A percentile compares a stretch with the other conserved stretches of the same genome.
Evolutionary conservation across 2,797 vertebrate genomes (phyloP).

Genomic region (Spinus olivaceus): DNA sequence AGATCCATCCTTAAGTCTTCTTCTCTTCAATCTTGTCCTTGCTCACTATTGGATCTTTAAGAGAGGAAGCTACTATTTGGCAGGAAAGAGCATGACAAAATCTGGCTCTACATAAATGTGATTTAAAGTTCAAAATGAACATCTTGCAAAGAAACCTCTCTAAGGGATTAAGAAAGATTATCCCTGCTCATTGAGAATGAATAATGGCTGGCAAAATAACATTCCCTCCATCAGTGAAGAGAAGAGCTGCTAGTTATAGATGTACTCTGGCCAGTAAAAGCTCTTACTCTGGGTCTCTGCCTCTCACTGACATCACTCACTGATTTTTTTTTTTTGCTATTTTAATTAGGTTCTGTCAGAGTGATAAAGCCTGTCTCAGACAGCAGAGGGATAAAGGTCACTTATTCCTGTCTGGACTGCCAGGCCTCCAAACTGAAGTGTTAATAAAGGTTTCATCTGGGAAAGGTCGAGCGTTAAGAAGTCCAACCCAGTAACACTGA

Average conservation of each 20-base stretch:
- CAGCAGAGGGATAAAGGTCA: conserved; percentile 57
- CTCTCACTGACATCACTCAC: conserved; percentile 56
- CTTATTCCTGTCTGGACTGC: background rate
- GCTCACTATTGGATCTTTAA: background rate
- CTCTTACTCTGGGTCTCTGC: conserved; percentile 29
- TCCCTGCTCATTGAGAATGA: conserved; percentile 20
- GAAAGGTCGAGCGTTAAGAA: conserved; percentile 13
- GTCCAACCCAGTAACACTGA: background rate
- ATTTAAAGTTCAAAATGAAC: conserved; percentile 36
- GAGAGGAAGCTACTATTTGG: conserved; percentile 47
- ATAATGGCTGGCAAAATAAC: conserved; percentile 12
- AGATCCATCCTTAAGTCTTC: background rate
- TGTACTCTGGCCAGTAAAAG: conserved; percentile 50
- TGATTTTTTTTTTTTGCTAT: background rate
- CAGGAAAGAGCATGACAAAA: conserved; percentile 34
- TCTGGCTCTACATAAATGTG: conserved; percentile 16
- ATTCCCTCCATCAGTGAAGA: conserved; percentile 48
- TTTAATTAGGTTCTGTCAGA: conserved; percentile 57
- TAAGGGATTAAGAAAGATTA: conserved; percentile 45
- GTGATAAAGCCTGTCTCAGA: conserved; percentile 46
- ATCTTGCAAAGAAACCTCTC: conserved; percentile 37
- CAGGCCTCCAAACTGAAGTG: conserved; percentile 42
- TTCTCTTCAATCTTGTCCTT: background rate
- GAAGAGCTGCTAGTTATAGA: conserved; percentile 27
- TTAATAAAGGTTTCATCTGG: conserved; percentile 29